Base-by-base conservation (phyloP, 1,140 invertebrate species). In the Apis florea region DNA sequence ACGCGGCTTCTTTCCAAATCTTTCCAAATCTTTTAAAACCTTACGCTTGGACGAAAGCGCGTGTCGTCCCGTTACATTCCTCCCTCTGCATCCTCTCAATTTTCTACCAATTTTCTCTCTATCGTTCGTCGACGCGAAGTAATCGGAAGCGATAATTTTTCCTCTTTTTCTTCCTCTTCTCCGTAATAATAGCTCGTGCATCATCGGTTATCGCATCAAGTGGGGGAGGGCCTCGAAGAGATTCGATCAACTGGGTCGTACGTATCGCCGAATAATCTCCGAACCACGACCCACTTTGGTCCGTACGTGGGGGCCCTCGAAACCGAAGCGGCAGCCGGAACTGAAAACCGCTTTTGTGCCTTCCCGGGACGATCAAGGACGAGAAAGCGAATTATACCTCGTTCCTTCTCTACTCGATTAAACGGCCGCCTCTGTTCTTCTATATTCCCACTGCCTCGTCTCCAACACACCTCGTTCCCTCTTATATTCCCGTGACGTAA, bases 271-370 rank as follows among this genome's bases (percentile, higher is more conserved):
- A 61, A 61, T 64, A 54, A 79, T 88, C 75, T 84, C 59, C 13
- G 49, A 66, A 72, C 31, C 67, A 79, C 79, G 73, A 86, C 73
- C 84, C 76, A 86, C 82, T 89, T 88, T 73, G 56, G 67, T 79
- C 47, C 59, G 69, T 61, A 24, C 64, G 61, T 77, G 66, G 61
- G 64, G 61, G 64, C 67, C 61, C 82, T 79, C 73, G 58, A 85
- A 88, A 86, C 85, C 67, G 80, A 68, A 53, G 54, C 79, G 70
- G 72, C 85, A 85, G 74, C 89, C 89, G 87, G 88, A 90, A 90
- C 88, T 82, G 83, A 73, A 82, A 84, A n/a, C n/a, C 84, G 84
- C 85, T 86, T 89, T 88, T 86, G 68, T 86, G 76, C 53, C 71
- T 76, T 77, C 75, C 63, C 67, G 76, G 78, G 66, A 79, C 87